Evolutionary conservation across 2,797 vertebrate genomes (phyloP), one percentile per base, ranked within the genome.

Genomic region (Microtus californicus): DNA sequence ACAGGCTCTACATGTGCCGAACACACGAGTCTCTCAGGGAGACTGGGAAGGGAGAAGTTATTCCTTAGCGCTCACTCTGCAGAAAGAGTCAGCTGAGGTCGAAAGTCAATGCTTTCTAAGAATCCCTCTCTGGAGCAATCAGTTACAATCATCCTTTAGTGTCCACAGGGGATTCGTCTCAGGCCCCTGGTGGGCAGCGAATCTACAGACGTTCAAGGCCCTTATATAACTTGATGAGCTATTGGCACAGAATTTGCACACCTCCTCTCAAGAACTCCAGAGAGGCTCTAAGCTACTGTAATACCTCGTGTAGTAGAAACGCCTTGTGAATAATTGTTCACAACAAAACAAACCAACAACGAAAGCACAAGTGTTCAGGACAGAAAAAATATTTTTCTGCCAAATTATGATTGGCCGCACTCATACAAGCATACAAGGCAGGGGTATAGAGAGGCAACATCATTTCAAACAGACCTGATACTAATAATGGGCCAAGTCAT

Each of bases 81-180:
- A 25, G n/a, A 19, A 76, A 83, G 81, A 88, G 43, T 83, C 76
- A 31, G 34, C 13, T 27, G 63, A 91, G n/a, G 45, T 82, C 27
- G 25, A 80, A 96, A 90, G 65, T 71, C 37, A 93, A 91, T 29
- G 23, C 19, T 93, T 96, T 87, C 29, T 87, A 82, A 93, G 54
- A 34, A 59, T 56, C 83, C 78, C 43, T 85, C 51, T 3, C 1
- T 19, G 21, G 4, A 77, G 25, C 9, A 65, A 87, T 76, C 65
- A 54, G 40, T 77, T 51, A 89, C 12, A 56, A 25, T 17, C 51
- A 81, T 29, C 59, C n/a, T 48, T 81, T 21, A 29, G 13, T 56
- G 67, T 34, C 17, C 10, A 9, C 27, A 3, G 17, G 25, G 37
- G 59, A 69, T 37, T 88, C 73, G 13, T 76, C 27, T 81, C 69